Percentiles rank a stretch among this genome's conserved stretches.
Evolutionary conservation across 2,888 invertebrate genomes (phyloP).

Genomic region (Drosophila incognita): DNA sequence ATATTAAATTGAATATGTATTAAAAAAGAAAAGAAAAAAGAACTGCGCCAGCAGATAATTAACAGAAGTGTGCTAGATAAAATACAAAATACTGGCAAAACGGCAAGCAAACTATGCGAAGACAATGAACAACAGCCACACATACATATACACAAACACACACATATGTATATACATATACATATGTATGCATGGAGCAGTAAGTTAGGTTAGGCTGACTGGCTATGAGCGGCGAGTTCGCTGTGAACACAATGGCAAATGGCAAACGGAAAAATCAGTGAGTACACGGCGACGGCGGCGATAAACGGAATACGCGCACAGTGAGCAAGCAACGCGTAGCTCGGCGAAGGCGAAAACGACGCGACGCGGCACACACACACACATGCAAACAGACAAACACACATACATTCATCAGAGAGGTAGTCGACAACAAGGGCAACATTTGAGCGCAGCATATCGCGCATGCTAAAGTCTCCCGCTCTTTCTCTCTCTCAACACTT

Average conservation of each 20-base stretch:
- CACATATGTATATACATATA: not conserved
- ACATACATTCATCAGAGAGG: slow-evolving; percentile 33
- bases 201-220: slow-evolving; percentile 10
- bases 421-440: slow-evolving; percentile 34
- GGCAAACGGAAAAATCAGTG: slow-evolving; percentile 51
- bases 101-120: slow-evolving; percentile 39
- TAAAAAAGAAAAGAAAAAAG: slow-evolving; percentile 12
- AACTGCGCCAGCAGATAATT: slow-evolving; percentile 25
- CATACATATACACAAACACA: slow-evolving; percentile 2
- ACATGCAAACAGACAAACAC: slow-evolving; percentile 12
- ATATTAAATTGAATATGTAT: slow-evolving; percentile 25
- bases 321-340: slow-evolving; percentile 14
- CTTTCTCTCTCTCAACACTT: slow-evolving; percentile 47
- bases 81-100: slow-evolving; percentile 39
- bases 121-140: slow-evolving; percentile 27
- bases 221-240: slow-evolving; percentile 31
- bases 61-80: slow-evolving; percentile 36
- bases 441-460: slow-evolving; percentile 45
- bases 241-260: slow-evolving; percentile 41
- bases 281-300: slow-evolving; percentile 48
- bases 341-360: slow-evolving; percentile 55
- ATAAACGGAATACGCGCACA: slow-evolving; percentile 53
- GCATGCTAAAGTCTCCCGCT: slow-evolving; percentile 29
- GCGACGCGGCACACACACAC: slow-evolving; percentile 43
- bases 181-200: slow-evolving; percentile 8